phyloP scores from a whole-genome alignment of 2,797 vertebrate genomes.

The Scolopax bukidnonensis region DNA sequence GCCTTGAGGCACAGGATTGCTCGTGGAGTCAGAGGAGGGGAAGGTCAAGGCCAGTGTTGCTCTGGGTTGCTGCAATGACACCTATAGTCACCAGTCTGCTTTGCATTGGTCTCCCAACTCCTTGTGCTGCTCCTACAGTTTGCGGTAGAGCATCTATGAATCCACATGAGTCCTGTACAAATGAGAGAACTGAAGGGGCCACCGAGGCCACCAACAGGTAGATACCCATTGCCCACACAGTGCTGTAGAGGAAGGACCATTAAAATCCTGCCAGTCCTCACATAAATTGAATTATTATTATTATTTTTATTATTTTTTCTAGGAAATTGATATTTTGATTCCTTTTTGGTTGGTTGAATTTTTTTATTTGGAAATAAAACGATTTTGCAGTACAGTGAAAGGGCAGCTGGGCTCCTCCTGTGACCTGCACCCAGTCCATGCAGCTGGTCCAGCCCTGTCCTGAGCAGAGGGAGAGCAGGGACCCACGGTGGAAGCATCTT shows the following conservation, averaged over 20 bases:
- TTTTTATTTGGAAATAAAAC: neutral
- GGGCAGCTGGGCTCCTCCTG: neutral
- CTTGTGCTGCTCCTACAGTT: neutral
- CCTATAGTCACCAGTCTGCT: neutral
- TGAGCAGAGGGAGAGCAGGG: fast-evolving
- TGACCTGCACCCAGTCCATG: fast-evolving
- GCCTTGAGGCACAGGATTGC: neutral
- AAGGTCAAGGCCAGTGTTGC: neutral
- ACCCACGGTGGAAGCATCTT: fast-evolving
- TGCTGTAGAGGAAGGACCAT: neutral
- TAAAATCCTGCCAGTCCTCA: neutral
- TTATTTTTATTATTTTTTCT: neutral
- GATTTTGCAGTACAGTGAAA: neutral
- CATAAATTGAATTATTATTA: neutral
- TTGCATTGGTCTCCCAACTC: neutral
- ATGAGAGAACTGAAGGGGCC: neutral
- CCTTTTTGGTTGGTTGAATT: neutral
- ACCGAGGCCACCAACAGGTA: neutral
- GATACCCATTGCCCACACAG: fast-evolving
- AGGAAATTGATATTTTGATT: fast-evolving
- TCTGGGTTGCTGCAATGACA: neutral
- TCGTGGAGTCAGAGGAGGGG: neutral
- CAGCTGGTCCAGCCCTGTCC: neutral
- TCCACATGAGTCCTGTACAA: fast-evolving
- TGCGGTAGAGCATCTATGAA: fast-evolving